Percentiles rank a stretch among this genome's conserved stretches.
Conservation (phyloP, 2,797 vertebrate species). For the Garrulus glandarius region DNA sequence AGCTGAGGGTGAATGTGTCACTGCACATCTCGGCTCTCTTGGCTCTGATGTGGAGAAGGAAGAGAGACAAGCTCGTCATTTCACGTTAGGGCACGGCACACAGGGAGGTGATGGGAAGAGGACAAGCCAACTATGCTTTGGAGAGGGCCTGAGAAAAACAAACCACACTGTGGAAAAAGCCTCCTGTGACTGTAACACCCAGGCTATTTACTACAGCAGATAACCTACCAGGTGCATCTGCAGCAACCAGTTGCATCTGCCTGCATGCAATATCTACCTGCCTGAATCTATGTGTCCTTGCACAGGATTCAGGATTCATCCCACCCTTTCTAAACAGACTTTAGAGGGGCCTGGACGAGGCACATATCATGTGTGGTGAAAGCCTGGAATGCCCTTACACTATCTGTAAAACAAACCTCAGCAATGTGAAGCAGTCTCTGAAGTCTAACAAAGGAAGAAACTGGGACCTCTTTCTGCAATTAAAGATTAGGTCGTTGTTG, state of each 20-base stretch:
- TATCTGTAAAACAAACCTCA: neutral
- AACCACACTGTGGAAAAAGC: neutral
- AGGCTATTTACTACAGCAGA: neutral
- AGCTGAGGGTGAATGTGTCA: neutral
- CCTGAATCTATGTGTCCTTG: neutral
- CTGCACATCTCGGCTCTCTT: neutral
- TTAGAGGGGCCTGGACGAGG: neutral
- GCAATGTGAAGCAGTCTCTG: neutral
- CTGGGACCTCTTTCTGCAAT: neutral
- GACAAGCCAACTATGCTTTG: neutral
- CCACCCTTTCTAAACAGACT: neutral
- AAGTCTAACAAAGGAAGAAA: neutral
- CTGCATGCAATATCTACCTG: neutral
- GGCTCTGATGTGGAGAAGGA: neutral
- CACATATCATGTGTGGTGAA: neutral
- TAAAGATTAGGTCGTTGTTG: neutral
- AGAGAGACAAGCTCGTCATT: conserved; percentile 49
- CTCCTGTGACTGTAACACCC: neutral
- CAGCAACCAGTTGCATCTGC: neutral
- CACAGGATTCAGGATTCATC: neutral
- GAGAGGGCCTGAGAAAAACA: neutral
- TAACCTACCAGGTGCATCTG: neutral
- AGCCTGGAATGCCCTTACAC: neutral
- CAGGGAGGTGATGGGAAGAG: neutral
- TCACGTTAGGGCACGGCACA: neutral